These are phyloP conservation scores for Circaetus cinerascens DNA, from an alignment of 2,113 vertebrate species.

Conservation along the genomic window DNA sequence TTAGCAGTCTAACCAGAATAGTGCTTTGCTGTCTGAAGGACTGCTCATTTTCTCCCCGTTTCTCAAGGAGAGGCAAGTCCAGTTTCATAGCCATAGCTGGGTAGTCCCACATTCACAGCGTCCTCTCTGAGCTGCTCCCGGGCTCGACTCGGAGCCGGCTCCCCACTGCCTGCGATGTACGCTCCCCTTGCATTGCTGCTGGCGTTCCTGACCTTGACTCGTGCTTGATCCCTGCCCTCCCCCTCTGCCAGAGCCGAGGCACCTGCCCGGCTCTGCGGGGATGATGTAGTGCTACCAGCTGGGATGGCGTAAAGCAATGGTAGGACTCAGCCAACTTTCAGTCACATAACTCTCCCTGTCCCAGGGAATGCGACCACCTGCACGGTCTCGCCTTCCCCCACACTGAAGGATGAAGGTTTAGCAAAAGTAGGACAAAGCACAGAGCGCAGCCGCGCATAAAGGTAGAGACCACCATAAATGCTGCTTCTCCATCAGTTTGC, in stretches of 20 bases:
- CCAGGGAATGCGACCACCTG: neutral
- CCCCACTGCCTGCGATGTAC: neutral
- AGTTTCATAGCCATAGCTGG: neutral
- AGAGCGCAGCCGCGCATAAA: neutral
- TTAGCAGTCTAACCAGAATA: neutral
- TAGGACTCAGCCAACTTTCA: neutral
- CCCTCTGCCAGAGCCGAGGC: neutral
- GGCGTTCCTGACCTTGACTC: neutral
- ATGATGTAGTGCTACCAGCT: constrained; percentile 39
- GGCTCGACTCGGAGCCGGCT: accelerated
- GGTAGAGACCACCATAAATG: neutral
- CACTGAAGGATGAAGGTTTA: neutral
- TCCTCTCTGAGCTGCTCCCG: neutral
- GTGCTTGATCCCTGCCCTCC: neutral
- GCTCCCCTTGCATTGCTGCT: neutral
- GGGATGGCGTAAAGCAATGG: neutral
- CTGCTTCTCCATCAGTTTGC: neutral
- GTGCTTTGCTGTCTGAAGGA: neutral
- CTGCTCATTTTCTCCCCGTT: neutral
- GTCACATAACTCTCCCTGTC: neutral
- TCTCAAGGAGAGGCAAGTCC: neutral
- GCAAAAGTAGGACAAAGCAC: neutral
- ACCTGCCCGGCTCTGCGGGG: neutral
- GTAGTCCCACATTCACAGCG: neutral
- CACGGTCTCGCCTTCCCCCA: neutral